These are phyloP conservation scores for Galago senegalensis DNA, from an alignment of 2,797 vertebrate species.

Conservation along the genomic window DNA sequence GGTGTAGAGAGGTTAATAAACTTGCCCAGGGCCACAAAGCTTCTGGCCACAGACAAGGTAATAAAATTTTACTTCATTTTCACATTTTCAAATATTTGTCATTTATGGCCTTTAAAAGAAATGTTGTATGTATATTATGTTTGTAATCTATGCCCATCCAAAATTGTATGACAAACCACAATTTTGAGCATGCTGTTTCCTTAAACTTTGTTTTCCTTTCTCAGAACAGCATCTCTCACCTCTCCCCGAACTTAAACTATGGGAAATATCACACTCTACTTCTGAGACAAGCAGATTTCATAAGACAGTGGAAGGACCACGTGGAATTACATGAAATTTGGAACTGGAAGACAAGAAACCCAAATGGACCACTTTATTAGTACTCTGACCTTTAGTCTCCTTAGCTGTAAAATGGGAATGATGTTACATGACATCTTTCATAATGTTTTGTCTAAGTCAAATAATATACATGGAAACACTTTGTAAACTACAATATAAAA, in stretches of 20 bases:
- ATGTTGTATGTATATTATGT: background rate
- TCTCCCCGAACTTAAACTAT: background rate
- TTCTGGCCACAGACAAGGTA: background rate
- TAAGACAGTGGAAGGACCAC: background rate
- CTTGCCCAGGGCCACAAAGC: background rate
- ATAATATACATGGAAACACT: constrained; percentile 10
- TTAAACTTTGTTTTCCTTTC: background rate
- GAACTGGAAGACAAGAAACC: constrained; percentile 20
- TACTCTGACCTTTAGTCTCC: background rate
- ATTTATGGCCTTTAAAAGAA: background rate
- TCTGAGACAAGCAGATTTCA: constrained; percentile 36
- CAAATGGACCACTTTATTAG: background rate
- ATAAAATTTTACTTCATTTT: constrained; percentile 54
- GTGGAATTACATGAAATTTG: constrained; percentile 10
- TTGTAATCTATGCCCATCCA: background rate
- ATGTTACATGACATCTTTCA: background rate
- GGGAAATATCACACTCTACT: background rate
- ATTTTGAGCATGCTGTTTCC: background rate
- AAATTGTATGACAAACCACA: background rate
- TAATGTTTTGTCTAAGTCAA: background rate
- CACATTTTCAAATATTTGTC: constrained; percentile 42
- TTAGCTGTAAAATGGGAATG: background rate
- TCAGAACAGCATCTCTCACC: background rate
- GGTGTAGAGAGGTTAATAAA: background rate
- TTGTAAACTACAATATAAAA: constrained; percentile 29